phyloP scores from a whole-genome alignment of 2,113 vertebrate species.

The Azemiops feae region DNA sequence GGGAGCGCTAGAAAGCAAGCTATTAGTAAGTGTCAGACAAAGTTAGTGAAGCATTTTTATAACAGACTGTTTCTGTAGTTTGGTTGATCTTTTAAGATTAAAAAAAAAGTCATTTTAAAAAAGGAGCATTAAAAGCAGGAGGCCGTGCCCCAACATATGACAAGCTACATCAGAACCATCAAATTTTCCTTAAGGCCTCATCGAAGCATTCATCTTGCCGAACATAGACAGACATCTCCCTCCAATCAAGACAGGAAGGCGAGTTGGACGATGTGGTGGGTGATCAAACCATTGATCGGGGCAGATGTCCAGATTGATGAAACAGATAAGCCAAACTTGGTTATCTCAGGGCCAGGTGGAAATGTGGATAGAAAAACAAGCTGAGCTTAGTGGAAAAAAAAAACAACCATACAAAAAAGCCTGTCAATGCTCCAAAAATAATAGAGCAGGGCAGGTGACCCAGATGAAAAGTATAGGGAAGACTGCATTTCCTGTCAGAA shows the following conservation, averaged over 20 bases:
- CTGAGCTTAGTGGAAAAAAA: neutral
- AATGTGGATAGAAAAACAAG: neutral
- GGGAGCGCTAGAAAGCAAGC: slow-evolving; percentile 7
- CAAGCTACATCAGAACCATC: neutral
- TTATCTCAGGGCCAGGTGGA: neutral
- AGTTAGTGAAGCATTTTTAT: slow-evolving; percentile 28
- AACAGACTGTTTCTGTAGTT: neutral
- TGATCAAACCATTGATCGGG: neutral
- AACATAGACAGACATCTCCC: neutral
- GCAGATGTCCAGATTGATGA: neutral
- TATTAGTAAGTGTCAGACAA: slow-evolving; percentile 38
- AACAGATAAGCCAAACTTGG: neutral
- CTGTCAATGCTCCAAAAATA: neutral
- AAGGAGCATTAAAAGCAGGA: neutral
- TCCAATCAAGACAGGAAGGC: neutral
- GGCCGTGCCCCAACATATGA: neutral
- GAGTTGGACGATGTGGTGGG: too few species aligned
- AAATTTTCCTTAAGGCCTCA: neutral
- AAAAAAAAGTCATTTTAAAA: neutral
- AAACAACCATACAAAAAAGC: neutral
- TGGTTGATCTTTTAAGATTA: slow-evolving; percentile 12
- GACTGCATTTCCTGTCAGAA: neutral
- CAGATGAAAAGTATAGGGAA: neutral
- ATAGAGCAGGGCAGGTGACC: neutral
- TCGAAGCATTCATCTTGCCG: neutral